Base-by-base conservation (phyloP, 2,113 vertebrate genomes). In the Amia ocellicauda region DNA sequence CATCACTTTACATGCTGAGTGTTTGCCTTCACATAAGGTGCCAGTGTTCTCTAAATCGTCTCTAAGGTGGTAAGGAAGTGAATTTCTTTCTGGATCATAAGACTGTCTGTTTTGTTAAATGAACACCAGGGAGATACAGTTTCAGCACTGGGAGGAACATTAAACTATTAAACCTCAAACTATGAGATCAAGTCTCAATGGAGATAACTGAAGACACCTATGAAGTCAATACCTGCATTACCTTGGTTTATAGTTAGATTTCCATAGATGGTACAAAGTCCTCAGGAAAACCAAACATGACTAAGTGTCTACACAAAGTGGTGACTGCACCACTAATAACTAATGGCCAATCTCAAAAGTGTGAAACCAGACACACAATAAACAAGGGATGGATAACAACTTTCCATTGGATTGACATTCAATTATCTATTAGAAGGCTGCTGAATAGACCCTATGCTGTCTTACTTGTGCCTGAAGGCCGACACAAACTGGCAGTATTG, bases 391-490 rank as follows among this genome's bases (percentile, higher is more conserved):
- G 31, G 5, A 36, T 7, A 7, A 36, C 31, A 36, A 36, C 31
- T 36, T 36, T 11, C 31, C 31, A 7, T 36, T 36, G 31, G 11
- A 36, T 36, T 36, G 11, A 11, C 5, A 11, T 36, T 5, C 11
- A 36, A 36, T 36, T 36, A 47, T 8, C n/a, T n/a, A 47, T n/a
- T 3, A 8, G 4, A 47, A 17, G 9, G 9, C 43, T 47, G 43
- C 2, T n/a, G 9, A 17, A 14, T 47, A n/a, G n/a, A n/a, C n/a
- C 4, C 7, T 53, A 11, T 36, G 49, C 17, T 11, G 13, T 26
- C 95, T 92, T 90, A 99, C 97, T 99, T 99, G 93, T 98, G 97
- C 77, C 95, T 95, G 89, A 99, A 99, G 49, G 96, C 93, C 50
- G 97, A 98, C 74, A 93, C 92, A 74, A 99, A 99, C 83, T 95